These are phyloP conservation scores for Zygothrica quintamaculata DNA, from an alignment of 2,888 invertebrate genomes.

Conservation along the genomic window DNA sequence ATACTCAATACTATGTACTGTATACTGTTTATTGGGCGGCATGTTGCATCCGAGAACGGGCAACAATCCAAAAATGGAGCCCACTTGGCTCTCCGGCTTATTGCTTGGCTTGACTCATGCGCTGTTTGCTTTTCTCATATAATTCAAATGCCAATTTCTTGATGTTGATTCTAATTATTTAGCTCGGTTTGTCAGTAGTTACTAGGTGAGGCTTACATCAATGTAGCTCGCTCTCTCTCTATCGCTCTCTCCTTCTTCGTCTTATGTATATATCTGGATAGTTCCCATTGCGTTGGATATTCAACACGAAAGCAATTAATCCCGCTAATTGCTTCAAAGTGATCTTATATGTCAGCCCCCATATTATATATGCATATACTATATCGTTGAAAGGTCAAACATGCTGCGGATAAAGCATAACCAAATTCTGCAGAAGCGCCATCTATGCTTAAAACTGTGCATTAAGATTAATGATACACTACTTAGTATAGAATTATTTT, in stretches of 20 bases:
- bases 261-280: background rate
- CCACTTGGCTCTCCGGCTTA: slow-evolving; percentile 30
- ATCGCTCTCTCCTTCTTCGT: background rate
- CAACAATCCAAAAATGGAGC: slow-evolving; percentile 51
- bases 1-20: background rate
- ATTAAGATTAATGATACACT: slow-evolving; percentile 22
- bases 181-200: slow-evolving; percentile 46
- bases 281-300: slow-evolving; percentile 31
- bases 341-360: slow-evolving; percentile 58
- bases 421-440: slow-evolving; percentile 33
- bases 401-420: slow-evolving; percentile 14
- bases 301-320: slow-evolving; percentile 62
- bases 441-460: slow-evolving; percentile 6
- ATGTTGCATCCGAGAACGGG: slow-evolving; percentile 66
- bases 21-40: slow-evolving; percentile 25
- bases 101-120: slow-evolving; percentile 44
- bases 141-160: slow-evolving; percentile 64
- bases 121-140: slow-evolving; percentile 42
- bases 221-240: background rate
- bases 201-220: slow-evolving; percentile 61
- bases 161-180: slow-evolving; percentile 74
- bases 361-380: slow-evolving; percentile 37
- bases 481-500: no score
- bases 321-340: slow-evolving; percentile 56
- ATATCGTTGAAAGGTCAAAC: slow-evolving; percentile 42